Evolutionary conservation across 2,797 vertebrate genomes (phyloP).

Genomic region (Typhlichthys eigenmanni): DNA sequence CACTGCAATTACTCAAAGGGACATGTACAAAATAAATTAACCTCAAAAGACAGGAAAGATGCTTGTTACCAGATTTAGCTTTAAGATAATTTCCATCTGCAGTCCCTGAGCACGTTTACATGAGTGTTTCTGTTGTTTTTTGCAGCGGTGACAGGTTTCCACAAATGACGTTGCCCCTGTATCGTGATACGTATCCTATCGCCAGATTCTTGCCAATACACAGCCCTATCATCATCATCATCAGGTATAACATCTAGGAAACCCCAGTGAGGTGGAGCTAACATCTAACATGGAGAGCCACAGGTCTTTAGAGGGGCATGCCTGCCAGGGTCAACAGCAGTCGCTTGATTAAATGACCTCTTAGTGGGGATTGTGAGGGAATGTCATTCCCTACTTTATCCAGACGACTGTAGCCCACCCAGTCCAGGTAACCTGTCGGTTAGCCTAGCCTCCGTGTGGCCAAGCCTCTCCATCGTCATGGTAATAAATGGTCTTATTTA

Average conservation of each 20-base stretch:
- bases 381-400: too few species aligned
- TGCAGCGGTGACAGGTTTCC: too few species aligned
- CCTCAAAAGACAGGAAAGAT: too few species aligned
- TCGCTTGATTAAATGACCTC: neutral
- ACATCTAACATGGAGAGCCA: neutral
- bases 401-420: constrained; percentile 14
- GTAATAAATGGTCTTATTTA: constrained; percentile 80
- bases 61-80: too few species aligned
- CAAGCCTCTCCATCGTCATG: constrained; percentile 54
- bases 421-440: constrained; percentile 44
- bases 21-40: too few species aligned
- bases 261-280: neutral
- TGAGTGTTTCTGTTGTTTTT: too few species aligned
- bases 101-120: too few species aligned
- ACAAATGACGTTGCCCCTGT: too few species aligned
- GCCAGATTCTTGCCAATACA: too few species aligned
- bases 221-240: neutral
- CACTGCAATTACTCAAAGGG: too few species aligned
- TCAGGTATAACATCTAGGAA: neutral
- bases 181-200: too few species aligned
- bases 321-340: neutral
- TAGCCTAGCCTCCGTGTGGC: constrained; percentile 20
- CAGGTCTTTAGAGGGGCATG: neutral
- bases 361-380: neutral
- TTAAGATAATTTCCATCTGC: too few species aligned